These are phyloP conservation scores for Conus canariensis DNA, from an alignment of 2,888 invertebrate species.

Conservation along the genomic window DNA sequence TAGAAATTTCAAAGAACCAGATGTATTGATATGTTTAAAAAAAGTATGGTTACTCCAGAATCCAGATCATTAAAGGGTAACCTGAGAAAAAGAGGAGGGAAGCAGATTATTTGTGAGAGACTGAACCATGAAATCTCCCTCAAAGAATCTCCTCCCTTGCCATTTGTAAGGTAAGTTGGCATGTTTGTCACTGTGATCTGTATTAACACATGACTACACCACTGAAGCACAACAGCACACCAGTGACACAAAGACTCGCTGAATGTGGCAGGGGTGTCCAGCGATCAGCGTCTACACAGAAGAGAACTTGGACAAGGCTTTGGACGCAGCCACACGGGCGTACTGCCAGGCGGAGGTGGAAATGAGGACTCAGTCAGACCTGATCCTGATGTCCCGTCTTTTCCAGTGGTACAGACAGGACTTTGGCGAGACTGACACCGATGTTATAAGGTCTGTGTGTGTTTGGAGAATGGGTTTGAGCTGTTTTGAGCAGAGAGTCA, in stretches of 20 bases:
- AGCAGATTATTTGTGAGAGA: no score
- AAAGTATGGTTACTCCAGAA: no score
- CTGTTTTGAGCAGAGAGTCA: not conserved
- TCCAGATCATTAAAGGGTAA: no score
- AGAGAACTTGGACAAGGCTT: constrained; percentile 71
- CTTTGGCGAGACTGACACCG: constrained; percentile 73
- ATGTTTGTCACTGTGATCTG: no score
- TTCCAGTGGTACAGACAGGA: constrained; percentile 77
- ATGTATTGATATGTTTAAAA: no score
- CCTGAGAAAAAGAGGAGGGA: no score
- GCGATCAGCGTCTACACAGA: constrained; percentile 76
- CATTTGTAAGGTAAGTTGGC: no score
- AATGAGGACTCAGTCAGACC: constrained; percentile 65
- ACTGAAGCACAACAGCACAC: no score
- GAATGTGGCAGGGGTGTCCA: constrained; percentile 73
- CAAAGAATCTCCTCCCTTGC: no score
- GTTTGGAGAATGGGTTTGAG: constrained; percentile 32
- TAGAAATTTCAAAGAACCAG: no score
- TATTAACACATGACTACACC: no score
- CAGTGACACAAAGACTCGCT: not conserved
- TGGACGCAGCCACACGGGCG: constrained; percentile 70
- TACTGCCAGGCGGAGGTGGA: constrained; percentile 75
- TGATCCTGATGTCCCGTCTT: constrained; percentile 73
- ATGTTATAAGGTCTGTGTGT: constrained; percentile 68
- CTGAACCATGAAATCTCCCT: no score